These are phyloP conservation scores for Acanthochromis polyacanthus DNA, from an alignment of 2,113 vertebrate genomes.

Conservation along the genomic window DNA sequence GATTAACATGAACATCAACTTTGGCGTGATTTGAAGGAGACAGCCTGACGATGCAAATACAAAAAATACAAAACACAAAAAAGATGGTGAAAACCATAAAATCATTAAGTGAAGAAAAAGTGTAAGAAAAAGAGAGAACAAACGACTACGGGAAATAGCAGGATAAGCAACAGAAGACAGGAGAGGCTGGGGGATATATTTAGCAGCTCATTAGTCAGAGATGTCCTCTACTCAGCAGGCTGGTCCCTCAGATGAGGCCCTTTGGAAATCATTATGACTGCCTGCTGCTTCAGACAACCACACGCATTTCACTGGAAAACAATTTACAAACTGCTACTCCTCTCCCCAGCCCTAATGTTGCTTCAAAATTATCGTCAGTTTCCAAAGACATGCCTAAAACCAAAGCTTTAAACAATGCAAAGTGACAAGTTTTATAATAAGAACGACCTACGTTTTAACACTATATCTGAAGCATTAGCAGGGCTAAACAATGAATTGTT, in stretches of 20 bases:
- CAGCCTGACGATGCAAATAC: conserved; percentile 7
- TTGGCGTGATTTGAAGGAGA: neutral
- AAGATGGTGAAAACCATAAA: neutral
- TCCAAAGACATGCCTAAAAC: conserved; percentile 32
- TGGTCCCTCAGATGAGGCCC: conserved; percentile 77
- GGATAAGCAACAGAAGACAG: conserved; percentile 64
- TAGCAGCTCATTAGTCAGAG: conserved; percentile 83
- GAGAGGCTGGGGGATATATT: conserved; percentile 80
- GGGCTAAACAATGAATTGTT: neutral
- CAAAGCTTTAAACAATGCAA: conserved; percentile 27
- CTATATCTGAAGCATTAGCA: neutral
- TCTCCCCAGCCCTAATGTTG: conserved; percentile 40
- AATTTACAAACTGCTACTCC: conserved; percentile 52
- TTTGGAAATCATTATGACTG: conserved; percentile 81
- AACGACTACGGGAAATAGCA: conserved; percentile 27
- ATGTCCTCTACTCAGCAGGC: conserved; percentile 79
- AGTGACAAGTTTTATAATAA: conserved; percentile 9
- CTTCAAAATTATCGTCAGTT: conserved; percentile 47
- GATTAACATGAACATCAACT: neutral
- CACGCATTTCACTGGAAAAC: conserved; percentile 63
- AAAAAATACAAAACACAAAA: neutral
- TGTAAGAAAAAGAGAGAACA: conserved; percentile 10
- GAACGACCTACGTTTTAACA: neutral
- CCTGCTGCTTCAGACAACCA: conserved; percentile 76
- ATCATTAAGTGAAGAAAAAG: neutral